Percentiles rank a stretch among this genome's conserved stretches.
These are phyloP conservation scores for Ctenicera cuprea DNA, from an alignment of 2,888 invertebrate genomes.

Conservation along the genomic window DNA sequence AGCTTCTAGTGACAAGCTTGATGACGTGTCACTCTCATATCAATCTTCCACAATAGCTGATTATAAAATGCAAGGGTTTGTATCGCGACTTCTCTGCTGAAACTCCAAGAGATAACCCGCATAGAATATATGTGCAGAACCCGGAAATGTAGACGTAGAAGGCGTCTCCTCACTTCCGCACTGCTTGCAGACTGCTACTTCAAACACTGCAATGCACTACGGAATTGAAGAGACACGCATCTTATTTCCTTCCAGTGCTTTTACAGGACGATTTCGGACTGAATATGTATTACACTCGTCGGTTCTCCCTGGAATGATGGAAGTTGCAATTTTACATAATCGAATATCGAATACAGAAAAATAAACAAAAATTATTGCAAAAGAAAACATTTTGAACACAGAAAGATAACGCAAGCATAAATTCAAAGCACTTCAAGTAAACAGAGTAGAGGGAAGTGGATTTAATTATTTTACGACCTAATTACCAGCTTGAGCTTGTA, in stretches of 20 bases:
- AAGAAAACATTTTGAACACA: background rate
- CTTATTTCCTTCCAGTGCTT: slow-evolving; percentile 60
- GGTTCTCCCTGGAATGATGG: background rate
- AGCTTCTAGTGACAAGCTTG: background rate
- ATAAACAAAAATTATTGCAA: background rate
- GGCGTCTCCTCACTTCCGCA: slow-evolving; percentile 88
- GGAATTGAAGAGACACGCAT: slow-evolving; percentile 90
- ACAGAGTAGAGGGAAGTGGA: background rate
- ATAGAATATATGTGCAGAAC: slow-evolving; percentile 35
- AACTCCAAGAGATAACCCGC: slow-evolving; percentile 16
- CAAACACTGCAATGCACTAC: slow-evolving; percentile 97
- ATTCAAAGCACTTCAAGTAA: too few species aligned
- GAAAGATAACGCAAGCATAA: background rate
- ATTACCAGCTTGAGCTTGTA: slow-evolving; percentile 15
- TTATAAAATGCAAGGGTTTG: slow-evolving; percentile 25
- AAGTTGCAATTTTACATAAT: background rate
- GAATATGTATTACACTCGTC: background rate
- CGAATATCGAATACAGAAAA: too few species aligned
- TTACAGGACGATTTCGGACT: slow-evolving; percentile 11
- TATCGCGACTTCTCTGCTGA: background rate
- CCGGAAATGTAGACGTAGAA: slow-evolving; percentile 57
- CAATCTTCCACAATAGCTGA: slow-evolving; percentile 23
- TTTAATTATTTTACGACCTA: slow-evolving; percentile 16
- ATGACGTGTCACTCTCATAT: slow-evolving; percentile 20
- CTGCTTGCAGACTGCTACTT: slow-evolving; percentile 90